Percentiles rank a stretch among this genome's conserved stretches.
Conservation (phyloP, 2,797 vertebrate species). For the Pseudochromis fuscus region DNA sequence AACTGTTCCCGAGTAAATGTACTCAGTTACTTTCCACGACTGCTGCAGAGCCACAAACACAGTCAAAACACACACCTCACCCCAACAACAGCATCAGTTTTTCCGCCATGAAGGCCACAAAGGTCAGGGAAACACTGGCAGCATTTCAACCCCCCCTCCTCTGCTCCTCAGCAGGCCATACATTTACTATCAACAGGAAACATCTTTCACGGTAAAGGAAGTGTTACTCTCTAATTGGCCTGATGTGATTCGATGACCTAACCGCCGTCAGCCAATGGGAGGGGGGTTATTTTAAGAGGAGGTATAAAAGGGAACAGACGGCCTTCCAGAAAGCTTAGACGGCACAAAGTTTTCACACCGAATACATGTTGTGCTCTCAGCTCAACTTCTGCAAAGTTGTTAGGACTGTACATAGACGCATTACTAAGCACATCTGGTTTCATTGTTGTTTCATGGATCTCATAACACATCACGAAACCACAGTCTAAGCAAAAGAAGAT, state of each 20-base stretch:
- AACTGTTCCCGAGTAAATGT: slow-evolving; percentile 15
- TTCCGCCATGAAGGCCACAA: slow-evolving; percentile 77
- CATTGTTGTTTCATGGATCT: slow-evolving; percentile 80
- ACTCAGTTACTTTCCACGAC: slow-evolving; percentile 32
- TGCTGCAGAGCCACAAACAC: slow-evolving; percentile 39
- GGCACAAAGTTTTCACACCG: slow-evolving; percentile 70
- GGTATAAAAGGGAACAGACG: slow-evolving; percentile 88
- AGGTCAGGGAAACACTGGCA: slow-evolving; percentile 85
- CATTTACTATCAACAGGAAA: slow-evolving; percentile 95
- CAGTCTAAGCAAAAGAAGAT: slow-evolving; percentile 80
- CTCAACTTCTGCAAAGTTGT: slow-evolving; percentile 76
- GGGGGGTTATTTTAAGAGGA: slow-evolving; percentile 92
- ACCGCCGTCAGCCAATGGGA: slow-evolving; percentile 87
- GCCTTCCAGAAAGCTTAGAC: slow-evolving; percentile 71
- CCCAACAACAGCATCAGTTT: slow-evolving; percentile 77
- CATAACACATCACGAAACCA: slow-evolving; percentile 80
- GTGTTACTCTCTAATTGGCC: slow-evolving; percentile 90
- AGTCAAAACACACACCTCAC: slow-evolving; percentile 74
- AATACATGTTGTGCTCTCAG: slow-evolving; percentile 44
- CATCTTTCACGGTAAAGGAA: slow-evolving; percentile 95
- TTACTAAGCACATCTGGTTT: slow-evolving; percentile 84
- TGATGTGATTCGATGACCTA: slow-evolving; percentile 87
- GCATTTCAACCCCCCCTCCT: slow-evolving; percentile 69
- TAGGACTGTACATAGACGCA: slow-evolving; percentile 64
- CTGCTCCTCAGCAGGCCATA: slow-evolving; percentile 62